These are phyloP conservation scores for Apis florea DNA, from an alignment of 1,140 invertebrate species.

Conservation along the genomic window DNA sequence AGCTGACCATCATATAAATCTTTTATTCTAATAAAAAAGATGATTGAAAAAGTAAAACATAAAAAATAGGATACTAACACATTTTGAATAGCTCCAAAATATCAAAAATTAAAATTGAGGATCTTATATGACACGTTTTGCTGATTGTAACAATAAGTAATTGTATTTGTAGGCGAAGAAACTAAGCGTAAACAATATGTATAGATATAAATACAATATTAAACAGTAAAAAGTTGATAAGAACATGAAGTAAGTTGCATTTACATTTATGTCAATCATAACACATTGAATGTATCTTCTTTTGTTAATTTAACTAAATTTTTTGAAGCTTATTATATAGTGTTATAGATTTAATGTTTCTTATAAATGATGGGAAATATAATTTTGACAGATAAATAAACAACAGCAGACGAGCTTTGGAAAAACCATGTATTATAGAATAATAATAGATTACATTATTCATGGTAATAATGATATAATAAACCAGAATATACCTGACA, in stretches of 20 bases:
- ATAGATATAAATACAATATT: neutral
- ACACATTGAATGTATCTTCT: neutral
- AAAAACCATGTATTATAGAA: slow-evolving; percentile 70
- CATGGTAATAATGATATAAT: slow-evolving; percentile 61
- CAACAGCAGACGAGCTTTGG: slow-evolving; percentile 45
- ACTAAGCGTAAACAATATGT: neutral
- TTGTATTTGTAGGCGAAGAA: neutral
- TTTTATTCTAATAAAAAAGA: neutral
- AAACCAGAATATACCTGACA: slow-evolving; percentile 65
- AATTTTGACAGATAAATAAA: neutral
- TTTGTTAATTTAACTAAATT: neutral
- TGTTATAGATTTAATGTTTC: neutral
- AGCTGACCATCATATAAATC: neutral
- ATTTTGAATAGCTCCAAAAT: neutral
- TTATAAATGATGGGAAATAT: too few relatives aligned
- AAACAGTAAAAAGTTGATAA: neutral
- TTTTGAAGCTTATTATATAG: neutral
- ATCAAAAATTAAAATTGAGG: neutral
- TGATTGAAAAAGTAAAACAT: too few relatives aligned
- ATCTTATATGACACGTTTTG: neutral
- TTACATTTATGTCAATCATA: neutral
- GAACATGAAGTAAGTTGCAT: slow-evolving; percentile 4
- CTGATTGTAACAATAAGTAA: neutral
- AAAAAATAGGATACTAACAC: neutral
- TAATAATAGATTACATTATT: slow-evolving; percentile 69